Evolutionary conservation across 2,888 invertebrate species (phyloP).

Genomic region (Cynaeus angustus): DNA sequence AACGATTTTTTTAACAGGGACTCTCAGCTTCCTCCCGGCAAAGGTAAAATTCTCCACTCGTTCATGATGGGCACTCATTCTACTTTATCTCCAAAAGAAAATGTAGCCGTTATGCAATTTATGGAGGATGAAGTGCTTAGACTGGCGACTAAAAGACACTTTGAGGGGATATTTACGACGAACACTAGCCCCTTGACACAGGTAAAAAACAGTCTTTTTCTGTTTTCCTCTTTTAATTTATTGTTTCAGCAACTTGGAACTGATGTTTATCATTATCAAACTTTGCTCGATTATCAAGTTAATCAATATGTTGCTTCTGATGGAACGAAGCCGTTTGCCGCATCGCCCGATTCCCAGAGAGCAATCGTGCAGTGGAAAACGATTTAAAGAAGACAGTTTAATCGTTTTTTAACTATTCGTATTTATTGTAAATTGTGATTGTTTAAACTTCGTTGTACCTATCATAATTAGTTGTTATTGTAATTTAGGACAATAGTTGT

Average conservation of each 20-base stretch:
- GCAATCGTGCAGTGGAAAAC: conserved; percentile 88
- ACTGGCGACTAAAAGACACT: conserved; percentile 79
- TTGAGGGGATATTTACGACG: conserved; percentile 87
- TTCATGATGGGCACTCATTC: conserved; percentile 91
- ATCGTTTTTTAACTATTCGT: conserved; percentile 9
- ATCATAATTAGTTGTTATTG: conserved; percentile 11
- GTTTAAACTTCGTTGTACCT: not conserved
- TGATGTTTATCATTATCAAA: conserved; percentile 86
- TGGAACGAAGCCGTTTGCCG: conserved; percentile 82
- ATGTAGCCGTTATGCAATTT: conserved; percentile 84
- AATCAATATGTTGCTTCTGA: conserved; percentile 84
- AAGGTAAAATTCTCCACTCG: conserved; percentile 84
- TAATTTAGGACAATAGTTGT: conserved; percentile 24
- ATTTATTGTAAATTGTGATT: conserved; percentile 15
- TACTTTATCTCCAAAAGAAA: conserved; percentile 80
- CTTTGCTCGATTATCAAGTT: conserved; percentile 85
- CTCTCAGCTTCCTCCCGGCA: conserved; percentile 76
- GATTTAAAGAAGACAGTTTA: conserved; percentile 54
- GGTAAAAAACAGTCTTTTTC: conserved; percentile 71
- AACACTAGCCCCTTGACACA: conserved; percentile 93
- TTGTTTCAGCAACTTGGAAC: conserved; percentile 83
- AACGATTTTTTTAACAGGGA: conserved; percentile 69
- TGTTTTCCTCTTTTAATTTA: not conserved
- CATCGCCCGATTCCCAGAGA: conserved; percentile 84
- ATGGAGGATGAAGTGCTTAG: conserved; percentile 85